Conservation (phyloP, 2,113 vertebrate genomes). For the Brachyistius frenatus region DNA sequence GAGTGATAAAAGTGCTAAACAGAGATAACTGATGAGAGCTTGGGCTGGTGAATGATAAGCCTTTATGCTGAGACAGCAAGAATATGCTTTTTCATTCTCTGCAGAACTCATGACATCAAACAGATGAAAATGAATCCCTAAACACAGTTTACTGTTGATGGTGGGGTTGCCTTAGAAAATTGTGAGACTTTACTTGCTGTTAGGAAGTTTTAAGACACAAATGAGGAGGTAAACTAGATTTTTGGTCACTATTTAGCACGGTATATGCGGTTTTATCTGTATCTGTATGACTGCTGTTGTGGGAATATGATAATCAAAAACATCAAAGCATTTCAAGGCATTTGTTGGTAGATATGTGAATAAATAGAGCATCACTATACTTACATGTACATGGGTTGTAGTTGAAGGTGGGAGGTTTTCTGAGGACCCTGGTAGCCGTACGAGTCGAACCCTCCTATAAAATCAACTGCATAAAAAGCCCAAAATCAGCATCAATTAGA, state of each 20-base stretch:
- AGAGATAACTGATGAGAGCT: slow-evolving; percentile 45
- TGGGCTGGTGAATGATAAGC: slow-evolving; percentile 52
- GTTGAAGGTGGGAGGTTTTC: slow-evolving; percentile 98
- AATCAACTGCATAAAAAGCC: slow-evolving; percentile 89
- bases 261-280: too few relatives aligned
- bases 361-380: slow-evolving; percentile 70
- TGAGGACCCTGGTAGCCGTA: slow-evolving; percentile 99
- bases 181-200: too few relatives aligned
- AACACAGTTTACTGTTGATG: slow-evolving; percentile 18
- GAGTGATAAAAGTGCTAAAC: slow-evolving; percentile 39
- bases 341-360: not conserved
- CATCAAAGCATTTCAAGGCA: not conserved
- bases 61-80: slow-evolving; percentile 36
- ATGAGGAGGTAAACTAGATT: not conserved
- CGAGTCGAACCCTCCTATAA: slow-evolving; percentile 99
- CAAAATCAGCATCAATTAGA: slow-evolving; percentile 53
- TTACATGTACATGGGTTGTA: slow-evolving; percentile 99
- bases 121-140: slow-evolving; percentile 11
- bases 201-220: not conserved
- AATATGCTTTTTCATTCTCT: slow-evolving; percentile 20
- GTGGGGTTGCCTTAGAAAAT: not conserved
- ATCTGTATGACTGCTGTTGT: not conserved
- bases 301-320: too few relatives aligned
- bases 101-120: slow-evolving; percentile 25
- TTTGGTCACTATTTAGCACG: not conserved